Percentiles rank a stretch among this genome's conserved stretches.
phyloP scores from a whole-genome alignment of 2,113 vertebrate species.

The Mellivora capensis region DNA sequence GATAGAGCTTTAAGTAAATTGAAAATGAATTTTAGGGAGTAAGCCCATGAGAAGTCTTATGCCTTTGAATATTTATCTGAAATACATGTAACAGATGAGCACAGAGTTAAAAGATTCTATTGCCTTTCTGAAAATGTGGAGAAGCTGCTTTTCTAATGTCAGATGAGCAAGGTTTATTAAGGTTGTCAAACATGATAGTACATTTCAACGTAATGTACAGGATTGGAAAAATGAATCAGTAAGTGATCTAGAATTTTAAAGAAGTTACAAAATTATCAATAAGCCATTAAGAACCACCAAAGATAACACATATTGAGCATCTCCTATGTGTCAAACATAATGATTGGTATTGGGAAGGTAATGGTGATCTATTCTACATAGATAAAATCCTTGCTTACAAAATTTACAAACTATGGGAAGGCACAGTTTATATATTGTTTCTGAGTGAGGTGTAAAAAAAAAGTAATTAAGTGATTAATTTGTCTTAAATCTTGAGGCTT shows the following conservation, averaged over 20 bases:
- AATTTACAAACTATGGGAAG: not conserved
- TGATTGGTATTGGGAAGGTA: not conserved
- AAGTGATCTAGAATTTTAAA: slow-evolving; percentile 11
- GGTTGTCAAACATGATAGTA: not conserved
- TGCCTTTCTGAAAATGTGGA: slow-evolving; percentile 24
- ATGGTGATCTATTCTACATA: not conserved
- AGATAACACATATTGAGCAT: not conserved
- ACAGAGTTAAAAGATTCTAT: slow-evolving; percentile 21
- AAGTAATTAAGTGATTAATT: not conserved
- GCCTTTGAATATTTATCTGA: slow-evolving; percentile 7
- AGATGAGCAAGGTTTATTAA: not conserved
- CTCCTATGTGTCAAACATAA: not conserved
- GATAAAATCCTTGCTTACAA: not conserved
- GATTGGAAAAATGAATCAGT: not conserved
- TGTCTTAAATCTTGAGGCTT: slow-evolving; percentile 29
- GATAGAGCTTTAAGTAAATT: slow-evolving; percentile 1
- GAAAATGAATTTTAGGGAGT: slow-evolving; percentile 4
- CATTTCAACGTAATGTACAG: not conserved
- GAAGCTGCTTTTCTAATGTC: not conserved
- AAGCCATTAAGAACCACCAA: not conserved
- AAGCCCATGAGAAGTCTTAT: not conserved
- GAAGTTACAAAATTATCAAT: not conserved
- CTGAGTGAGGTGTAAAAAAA: not conserved
- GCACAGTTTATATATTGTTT: not conserved
- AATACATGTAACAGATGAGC: not conserved